Evolutionary conservation across 2,888 invertebrate species (phyloP).

Genomic region (Heteropelma amictum): DNA sequence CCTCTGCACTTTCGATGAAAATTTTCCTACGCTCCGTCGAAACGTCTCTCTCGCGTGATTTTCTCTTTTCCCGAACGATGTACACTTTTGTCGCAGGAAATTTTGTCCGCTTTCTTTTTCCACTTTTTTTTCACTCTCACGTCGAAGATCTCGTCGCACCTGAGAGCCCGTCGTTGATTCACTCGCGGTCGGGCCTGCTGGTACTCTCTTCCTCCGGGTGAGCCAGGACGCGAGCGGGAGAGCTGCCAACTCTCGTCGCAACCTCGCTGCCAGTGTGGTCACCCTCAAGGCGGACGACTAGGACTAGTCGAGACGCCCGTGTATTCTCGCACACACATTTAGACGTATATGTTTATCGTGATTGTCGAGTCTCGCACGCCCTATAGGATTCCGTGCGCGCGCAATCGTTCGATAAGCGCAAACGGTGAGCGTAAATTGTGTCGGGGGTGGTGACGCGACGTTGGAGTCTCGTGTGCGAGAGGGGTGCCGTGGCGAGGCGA

Average conservation of each 20-base stretch:
- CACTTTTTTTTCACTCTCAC: constrained; percentile 22
- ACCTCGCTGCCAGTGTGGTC: constrained; percentile 64
- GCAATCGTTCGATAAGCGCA: constrained; percentile 77
- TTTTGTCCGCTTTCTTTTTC: constrained; percentile 18
- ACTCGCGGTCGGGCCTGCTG: constrained; percentile 32
- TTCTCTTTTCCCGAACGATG: constrained; percentile 10
- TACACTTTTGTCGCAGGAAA: not conserved
- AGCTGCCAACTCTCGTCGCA: constrained; percentile 64
- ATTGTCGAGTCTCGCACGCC: constrained; percentile 64
- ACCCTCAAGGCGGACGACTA: constrained; percentile 61
- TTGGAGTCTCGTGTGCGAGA: constrained; percentile 30
- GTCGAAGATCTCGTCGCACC: too few relatives aligned
- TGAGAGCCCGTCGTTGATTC: too few relatives aligned
- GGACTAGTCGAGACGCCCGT: not conserved
- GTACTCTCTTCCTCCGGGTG: constrained; percentile 36
- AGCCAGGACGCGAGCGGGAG: constrained; percentile 49
- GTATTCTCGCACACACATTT: constrained; percentile 24
- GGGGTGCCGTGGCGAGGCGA: constrained; percentile 26
- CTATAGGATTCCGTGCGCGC: constrained; percentile 73
- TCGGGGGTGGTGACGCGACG: constrained; percentile 59
- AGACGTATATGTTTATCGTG: not conserved
- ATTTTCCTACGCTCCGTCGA: not conserved
- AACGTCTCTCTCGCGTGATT: constrained; percentile 15
- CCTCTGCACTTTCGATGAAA: not conserved
- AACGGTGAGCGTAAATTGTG: constrained; percentile 72